Percentiles rank a stretch among this genome's conserved stretches.
Conservation (phyloP, 2,113 vertebrate genomes). For the Collichthys lucidus region DNA sequence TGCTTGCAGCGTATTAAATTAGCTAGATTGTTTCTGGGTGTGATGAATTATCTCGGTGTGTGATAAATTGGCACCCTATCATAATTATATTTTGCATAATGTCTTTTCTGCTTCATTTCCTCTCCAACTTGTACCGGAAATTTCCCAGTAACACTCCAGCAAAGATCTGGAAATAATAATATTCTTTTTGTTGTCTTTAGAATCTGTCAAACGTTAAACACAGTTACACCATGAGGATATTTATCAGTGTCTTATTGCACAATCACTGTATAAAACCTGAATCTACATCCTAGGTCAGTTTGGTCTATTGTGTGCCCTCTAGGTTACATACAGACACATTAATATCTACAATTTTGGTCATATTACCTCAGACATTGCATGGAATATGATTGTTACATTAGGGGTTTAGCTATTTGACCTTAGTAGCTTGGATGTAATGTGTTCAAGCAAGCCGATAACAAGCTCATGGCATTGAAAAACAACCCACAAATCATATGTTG, state of each 20-base stretch:
- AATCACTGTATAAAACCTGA: neutral
- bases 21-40: conserved; percentile 59
- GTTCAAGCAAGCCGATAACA: neutral
- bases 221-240: neutral
- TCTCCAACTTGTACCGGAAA: conserved; percentile 63
- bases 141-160: conserved; percentile 37
- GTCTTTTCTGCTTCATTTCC: conserved; percentile 77
- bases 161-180: conserved; percentile 43
- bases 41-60: conserved; percentile 62
- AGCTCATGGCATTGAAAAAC: no score
- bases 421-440: neutral
- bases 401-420: neutral
- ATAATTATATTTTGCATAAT: conserved; percentile 82
- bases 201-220: conserved; percentile 34
- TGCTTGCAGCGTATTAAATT: conserved; percentile 52
- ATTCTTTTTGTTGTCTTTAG: conserved; percentile 23
- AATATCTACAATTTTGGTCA: neutral
- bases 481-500: neutral
- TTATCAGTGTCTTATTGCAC: neutral
- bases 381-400: neutral
- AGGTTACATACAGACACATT: neutral
- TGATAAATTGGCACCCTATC: conserved; percentile 77
- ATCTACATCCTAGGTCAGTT: neutral
- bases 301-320: neutral
- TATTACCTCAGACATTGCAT: neutral